A percentile compares a stretch with the other conserved stretches of the same genome.
Evolutionary conservation across 1,140 invertebrate species (phyloP).

Genomic region (Hesperophylax magnus): DNA sequence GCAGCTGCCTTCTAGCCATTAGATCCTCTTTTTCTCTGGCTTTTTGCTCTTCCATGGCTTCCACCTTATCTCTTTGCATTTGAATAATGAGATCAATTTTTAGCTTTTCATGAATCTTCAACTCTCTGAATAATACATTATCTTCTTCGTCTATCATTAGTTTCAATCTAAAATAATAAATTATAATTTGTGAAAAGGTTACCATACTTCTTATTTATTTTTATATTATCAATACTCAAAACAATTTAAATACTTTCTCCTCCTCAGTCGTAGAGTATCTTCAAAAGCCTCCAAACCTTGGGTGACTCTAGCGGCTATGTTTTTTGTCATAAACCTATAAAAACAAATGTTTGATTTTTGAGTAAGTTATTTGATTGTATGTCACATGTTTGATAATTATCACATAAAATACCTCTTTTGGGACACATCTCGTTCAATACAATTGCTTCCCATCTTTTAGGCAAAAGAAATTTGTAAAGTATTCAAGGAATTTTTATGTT

Average conservation of each 20-base stretch:
- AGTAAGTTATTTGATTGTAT: background rate
- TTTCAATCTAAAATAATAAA: conserved; percentile 43
- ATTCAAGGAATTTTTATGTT: too few relatives aligned
- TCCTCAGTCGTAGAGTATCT: conserved; percentile 8
- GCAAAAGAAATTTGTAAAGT: too few relatives aligned
- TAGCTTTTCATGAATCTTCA: conserved; percentile 29
- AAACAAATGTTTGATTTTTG: too few relatives aligned
- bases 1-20: conserved; percentile 42
- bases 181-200: background rate
- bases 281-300: conserved; percentile 24
- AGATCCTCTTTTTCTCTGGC: conserved; percentile 43
- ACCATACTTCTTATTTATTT: background rate
- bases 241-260: conserved; percentile 5
- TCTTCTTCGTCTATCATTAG: conserved; percentile 46
- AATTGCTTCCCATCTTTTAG: conserved; percentile 17
- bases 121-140: conserved; percentile 29
- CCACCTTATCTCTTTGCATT: conserved; percentile 34
- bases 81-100: conserved; percentile 36
- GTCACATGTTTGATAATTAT: background rate
- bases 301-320: conserved; percentile 8
- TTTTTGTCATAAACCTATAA: conserved; percentile 1
- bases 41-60: conserved; percentile 37
- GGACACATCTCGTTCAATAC: conserved; percentile 22
- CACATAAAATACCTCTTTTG: conserved; percentile 26
- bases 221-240: background rate